Base-by-base conservation (phyloP, 2,888 invertebrate genomes). In the Dermolepida albohirtum region DNA sequence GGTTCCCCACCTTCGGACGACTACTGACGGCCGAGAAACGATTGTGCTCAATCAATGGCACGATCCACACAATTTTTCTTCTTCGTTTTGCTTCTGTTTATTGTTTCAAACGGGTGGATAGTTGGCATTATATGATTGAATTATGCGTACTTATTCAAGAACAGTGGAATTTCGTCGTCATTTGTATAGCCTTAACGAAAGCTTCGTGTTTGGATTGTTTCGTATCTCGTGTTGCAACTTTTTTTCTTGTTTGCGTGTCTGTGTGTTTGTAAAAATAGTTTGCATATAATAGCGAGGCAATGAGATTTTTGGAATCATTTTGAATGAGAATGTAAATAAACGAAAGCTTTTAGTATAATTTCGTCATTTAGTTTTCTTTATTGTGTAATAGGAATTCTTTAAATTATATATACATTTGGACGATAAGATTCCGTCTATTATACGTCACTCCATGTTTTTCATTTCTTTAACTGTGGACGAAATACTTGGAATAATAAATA, bases 21-120 rank as follows among this genome's bases (percentile, higher is more conserved):
- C 74, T 73, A 74, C 71, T 70, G 70, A 72, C 74, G 74, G 73
- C 73, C 74, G 75, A 47, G 34, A 73, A 74, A 73, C 74, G 72
- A 75, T 72, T 74, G 74, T 74, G 75, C 74, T 75, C 75, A 75
- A 76, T 76, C 76, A 75, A 71, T 73, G 74, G 74, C 74, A 74
- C 75, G 75, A 75, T 72, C 73, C 74, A 70, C 72, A 69, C 71
- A 70, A 74, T 74, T 75, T 74, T 68, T 71, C 71, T 70, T 49
- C 67, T 70, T 70, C 64, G 43, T 57, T 62, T 62, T 62, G 59
- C 59, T 62, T 34, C 59, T 47, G 59, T 62, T 62, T 47, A 62
- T 62, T 62, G 59, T 62, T 39, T 34, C 47, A 22, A 47, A 62
- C 59, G 59, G 59, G 59, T 47, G 59, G 59, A 62, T 62, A 62